Conservation (phyloP, 2,888 invertebrate genomes). For the Meloe dianella region DNA sequence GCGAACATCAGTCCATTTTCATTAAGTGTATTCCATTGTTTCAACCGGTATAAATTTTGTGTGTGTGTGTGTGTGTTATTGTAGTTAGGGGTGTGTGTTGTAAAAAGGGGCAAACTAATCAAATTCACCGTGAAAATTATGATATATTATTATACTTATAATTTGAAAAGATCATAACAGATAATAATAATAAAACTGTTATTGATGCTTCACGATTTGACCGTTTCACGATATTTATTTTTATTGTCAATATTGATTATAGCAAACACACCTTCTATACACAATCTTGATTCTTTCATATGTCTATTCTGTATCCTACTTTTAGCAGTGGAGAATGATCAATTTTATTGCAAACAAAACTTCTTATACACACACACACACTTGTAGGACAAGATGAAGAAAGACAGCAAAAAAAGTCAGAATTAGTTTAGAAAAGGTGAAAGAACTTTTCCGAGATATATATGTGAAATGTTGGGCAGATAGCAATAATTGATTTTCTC, state of each 20-base stretch:
- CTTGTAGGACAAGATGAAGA: neutral
- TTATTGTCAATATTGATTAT: slow-evolving; percentile 42
- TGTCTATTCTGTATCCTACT: neutral
- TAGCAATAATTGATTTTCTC: slow-evolving; percentile 20
- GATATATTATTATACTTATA: neutral
- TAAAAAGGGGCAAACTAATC: neutral
- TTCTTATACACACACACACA: neutral
- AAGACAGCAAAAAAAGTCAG: neutral
- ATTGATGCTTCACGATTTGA: neutral
- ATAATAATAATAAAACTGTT: neutral
- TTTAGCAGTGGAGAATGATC: neutral
- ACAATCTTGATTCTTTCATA: slow-evolving; percentile 11
- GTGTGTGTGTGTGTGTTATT: neutral
- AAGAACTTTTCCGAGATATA: slow-evolving; percentile 22
- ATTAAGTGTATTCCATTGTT: slow-evolving; percentile 7
- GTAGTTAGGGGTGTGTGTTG: neutral
- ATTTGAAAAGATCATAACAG: neutral
- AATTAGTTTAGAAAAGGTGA: slow-evolving; percentile 16
- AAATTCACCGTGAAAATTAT: neutral
- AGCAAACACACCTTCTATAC: slow-evolving; percentile 28
- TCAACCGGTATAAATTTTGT: neutral
- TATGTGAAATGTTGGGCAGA: neutral
- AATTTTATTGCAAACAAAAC: slow-evolving; percentile 9
- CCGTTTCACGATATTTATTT: slow-evolving; percentile 38
- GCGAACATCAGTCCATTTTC: neutral